Evolutionary conservation across 2,888 invertebrate genomes (phyloP), one percentile per base, ranked within the genome.

Genomic region (Aricia artaxerxes): DNA sequence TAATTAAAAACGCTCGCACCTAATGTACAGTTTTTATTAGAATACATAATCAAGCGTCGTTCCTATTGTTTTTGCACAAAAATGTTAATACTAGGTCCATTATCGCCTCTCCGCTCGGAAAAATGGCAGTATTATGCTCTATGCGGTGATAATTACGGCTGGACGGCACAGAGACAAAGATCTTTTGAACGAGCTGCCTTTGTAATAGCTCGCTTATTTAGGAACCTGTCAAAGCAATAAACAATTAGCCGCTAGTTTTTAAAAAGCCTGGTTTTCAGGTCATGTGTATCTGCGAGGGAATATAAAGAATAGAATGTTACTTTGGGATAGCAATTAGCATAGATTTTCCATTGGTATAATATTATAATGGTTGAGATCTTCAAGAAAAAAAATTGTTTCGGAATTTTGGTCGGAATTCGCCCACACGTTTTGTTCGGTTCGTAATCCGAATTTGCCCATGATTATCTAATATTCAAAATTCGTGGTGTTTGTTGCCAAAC

Each of bases 71-170:
- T 69, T 80, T 79, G 77, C 77, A 77, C 79, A 35, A 13, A 61
- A 76, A 81, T 81, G 88, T 86, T 87, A 90, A 89, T 88, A 85
- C 81, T 79, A 81, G 83, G 82, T 86, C 88, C 90, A 91, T 92
- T 91, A 92, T 89, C 83, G 83, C 83, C 87, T 86, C 87, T 89
- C 84, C 82, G 82, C 84, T 85, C 81, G 86, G 90, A 89, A 90
- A 90, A 91, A 89, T 90, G 83, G 84, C 85, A 88, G 88, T 91
- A 92, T 93, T 93, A 93, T 93, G 90, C 92, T 84, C 85, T 82
- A 85, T 91, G 90, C 90, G 91, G 90, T 91, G 83, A 83, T 84
- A 86, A 86, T 84, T 82, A 82, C 80, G 60, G 44, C 83, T 83
- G 84, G 78, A 79, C 79, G 38, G 78, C 81, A 81, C 83, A 81